Evolutionary conservation across 64 coral and sea anemone genomes (phyloP), one percentile per base, ranked within the genome.

Genomic region (Dendrophyllia cribrosa): DNA sequence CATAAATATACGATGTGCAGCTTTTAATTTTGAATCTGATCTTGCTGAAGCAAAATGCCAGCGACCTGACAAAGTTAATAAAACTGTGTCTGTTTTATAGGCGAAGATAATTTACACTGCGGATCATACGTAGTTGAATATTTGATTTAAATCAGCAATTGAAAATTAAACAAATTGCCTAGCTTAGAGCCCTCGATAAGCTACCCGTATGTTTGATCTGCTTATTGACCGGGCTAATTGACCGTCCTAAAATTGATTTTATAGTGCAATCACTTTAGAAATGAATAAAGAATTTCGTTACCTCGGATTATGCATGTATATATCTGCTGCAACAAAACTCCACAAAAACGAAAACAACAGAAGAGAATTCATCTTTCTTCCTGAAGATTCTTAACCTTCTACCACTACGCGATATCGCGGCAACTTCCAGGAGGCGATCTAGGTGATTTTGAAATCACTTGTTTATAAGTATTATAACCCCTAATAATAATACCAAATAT

Each of bases 261-360:
- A 3, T 77, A 6, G 34, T 34, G 34, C 23, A 64, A 74, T 49
- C 11, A 23, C 4, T 64, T 59, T 60, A 24, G 13, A 14, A 19
- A 51, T 47, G 16, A 12, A 45, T 20, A 47, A 70, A 44, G n/a
- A 4, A 43, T 5, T 66, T 63, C 67, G 73, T 59, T 66, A 95
- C 94, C 94, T 95, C 49, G 94, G 94, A 74, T 95, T 95, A 75
- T 95, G 94, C 62, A 95, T 56, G 52, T 95, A 95, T 13, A 95
- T 87, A 82, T 95, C 94, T 20, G 43, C 94, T 43, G 51, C 7
- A 70, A 26, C 91, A 16, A 87, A 50, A 84, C 19, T 68, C 80
- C 80, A 66, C 19, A 84, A 46, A 84, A 50, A 51, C 45, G 62
- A 67, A 7, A 84, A 51, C 0, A 66, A 67, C 7, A 84, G 62